Base-by-base conservation (phyloP, 2,797 vertebrate species). In the Pampus argenteus region DNA sequence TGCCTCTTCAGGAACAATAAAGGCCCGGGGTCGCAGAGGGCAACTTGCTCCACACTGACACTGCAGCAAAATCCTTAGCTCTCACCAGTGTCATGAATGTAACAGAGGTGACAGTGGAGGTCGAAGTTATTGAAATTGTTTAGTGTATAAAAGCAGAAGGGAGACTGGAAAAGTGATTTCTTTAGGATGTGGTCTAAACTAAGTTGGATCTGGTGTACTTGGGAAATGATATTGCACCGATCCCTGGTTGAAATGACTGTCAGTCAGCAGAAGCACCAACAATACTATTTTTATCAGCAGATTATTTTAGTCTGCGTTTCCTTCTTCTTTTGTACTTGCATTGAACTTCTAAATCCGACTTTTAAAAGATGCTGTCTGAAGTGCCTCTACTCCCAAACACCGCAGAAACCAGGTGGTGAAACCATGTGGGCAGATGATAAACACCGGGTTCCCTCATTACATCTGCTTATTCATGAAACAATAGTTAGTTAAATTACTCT, bases 381-480 rank as follows among this genome's bases (percentile, higher is more conserved):
- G 72, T 36, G 63, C 2, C 9, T 28, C 29, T 20, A 5, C 14
- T 9, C 48, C 11, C 5, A 66, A 71, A 69, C 26, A 34, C 38
- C 3, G 3, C 57, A 31, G 52, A 52, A 40, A 28, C n/a, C 20
- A 1, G 1, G 25, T 22, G 17, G 31, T 51, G 23, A 13, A n/a
- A n/a, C n/a, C 23, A 66, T 25, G n/a, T 70, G 67, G 58, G 56
- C 36, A 44, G 40, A 55, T 55, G 26, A 77, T 57, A 60, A 45
- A 52, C 70, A 65, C 47, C 1, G 6, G 15, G n/a, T 59, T 56
- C 45, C 45, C 57, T 73, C 73, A 64, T 74, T 45, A 66, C 22
- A 45, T 64, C 44, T 56, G 54, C 50, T 56, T 54, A 18, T 51
- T 82, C 58, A 59, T 38, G 51, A 73, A 65, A 36, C 36, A 47